Evolutionary conservation across 2,113 vertebrate species (phyloP).

Genomic region (Oncorhynchus masou): DNA sequence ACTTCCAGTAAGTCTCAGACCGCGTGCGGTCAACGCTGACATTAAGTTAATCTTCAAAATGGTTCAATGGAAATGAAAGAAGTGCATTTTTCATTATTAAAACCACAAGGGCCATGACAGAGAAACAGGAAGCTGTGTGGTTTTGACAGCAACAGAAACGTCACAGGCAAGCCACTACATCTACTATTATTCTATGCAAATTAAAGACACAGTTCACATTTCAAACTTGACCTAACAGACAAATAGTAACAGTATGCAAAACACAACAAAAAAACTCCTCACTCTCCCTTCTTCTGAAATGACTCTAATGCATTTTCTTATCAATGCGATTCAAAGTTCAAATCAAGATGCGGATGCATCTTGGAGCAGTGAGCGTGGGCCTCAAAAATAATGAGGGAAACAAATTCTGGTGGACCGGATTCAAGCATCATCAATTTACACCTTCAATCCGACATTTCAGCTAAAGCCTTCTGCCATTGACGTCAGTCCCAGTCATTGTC

Average conservation of each 20-base stretch:
- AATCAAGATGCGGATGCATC: background rate
- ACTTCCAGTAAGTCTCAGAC: constrained; percentile 70
- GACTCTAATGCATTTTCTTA: background rate
- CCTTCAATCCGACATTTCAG: constrained; percentile 50
- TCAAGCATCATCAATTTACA: constrained; percentile 41
- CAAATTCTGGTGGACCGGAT: constrained; percentile 17
- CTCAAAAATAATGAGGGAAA: constrained; percentile 16
- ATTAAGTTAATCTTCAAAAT: constrained; percentile 44
- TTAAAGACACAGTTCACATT: constrained; percentile 1
- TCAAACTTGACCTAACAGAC: background rate
- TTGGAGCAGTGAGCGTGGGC: background rate
- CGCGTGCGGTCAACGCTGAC: constrained; percentile 29
- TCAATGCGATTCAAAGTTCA: constrained; percentile 1
- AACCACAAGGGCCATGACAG: constrained; percentile 58
- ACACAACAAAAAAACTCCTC: background rate
- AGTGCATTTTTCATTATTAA: constrained; percentile 71
- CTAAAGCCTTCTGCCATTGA: constrained; percentile 56
- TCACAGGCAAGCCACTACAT: constrained; percentile 46
- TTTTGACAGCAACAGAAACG: constrained; percentile 64
- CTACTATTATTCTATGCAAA: constrained; percentile 24
- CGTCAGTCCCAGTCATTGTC: constrained; percentile 70
- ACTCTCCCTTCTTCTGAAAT: background rate
- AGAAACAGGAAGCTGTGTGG: constrained; percentile 74
- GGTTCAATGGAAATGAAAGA: constrained; percentile 73
- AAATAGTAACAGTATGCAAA: background rate